A percentile compares a stretch with the other conserved stretches of the same genome.
Conservation (phyloP, 2,888 invertebrate species). For the Theodoxus fluviatilis region DNA sequence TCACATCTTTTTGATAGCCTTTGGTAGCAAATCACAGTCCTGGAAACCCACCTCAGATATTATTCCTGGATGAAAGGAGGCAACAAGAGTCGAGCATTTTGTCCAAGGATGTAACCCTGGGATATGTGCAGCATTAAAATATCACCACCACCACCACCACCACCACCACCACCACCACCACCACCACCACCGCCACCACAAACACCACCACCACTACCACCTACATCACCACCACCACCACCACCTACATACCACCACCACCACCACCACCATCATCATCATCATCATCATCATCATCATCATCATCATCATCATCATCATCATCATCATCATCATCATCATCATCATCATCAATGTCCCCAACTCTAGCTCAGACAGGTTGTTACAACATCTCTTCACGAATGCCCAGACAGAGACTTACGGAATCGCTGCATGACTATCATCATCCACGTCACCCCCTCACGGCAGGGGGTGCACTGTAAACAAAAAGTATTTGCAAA, state of each 20-base stretch:
- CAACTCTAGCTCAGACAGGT: background rate
- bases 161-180: slow-evolving; percentile 19
- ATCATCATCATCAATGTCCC: too few relatives aligned
- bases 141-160: slow-evolving; percentile 14
- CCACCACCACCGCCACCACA: slow-evolving; percentile 17
- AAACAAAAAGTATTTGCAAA: slow-evolving; percentile 33
- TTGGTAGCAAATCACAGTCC: too few relatives aligned
- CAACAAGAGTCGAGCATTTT: too few relatives aligned
- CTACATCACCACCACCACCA: background rate
- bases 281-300: too few relatives aligned
- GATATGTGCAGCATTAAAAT: background rate
- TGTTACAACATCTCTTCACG: background rate
- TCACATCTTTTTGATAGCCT: too few relatives aligned
- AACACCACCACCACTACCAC: slow-evolving; percentile 17
- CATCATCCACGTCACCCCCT: slow-evolving; percentile 95
- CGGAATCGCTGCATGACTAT: slow-evolving; percentile 79
- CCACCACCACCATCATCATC: background rate
- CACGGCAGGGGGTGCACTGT: slow-evolving; percentile 95
- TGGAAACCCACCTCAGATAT: too few relatives aligned
- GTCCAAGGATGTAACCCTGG: too few relatives aligned
- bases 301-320: too few relatives aligned
- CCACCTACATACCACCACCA: background rate
- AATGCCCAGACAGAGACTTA: too few relatives aligned
- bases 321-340: too few relatives aligned
- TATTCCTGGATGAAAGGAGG: too few relatives aligned